Percentiles rank a stretch among this genome's conserved stretches.
These are phyloP conservation scores for Augochlora pura DNA, from an alignment of 1,140 invertebrate species.

Conservation along the genomic window DNA sequence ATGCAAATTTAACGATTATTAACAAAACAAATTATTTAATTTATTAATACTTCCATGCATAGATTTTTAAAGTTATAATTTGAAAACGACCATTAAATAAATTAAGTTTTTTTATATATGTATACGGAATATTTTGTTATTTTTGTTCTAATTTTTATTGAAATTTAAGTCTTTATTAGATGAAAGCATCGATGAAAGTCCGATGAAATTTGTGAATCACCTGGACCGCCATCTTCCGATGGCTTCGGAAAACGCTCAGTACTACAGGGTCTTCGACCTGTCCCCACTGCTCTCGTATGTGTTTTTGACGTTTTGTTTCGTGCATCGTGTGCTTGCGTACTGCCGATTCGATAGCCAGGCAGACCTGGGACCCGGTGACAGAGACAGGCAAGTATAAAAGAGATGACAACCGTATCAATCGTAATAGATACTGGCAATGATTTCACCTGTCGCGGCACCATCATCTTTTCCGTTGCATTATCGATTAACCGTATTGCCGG, in stretches of 20 bases:
- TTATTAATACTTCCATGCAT: no score
- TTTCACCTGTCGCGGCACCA: not conserved
- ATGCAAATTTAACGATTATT: no score
- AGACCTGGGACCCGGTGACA: slow-evolving; percentile 26
- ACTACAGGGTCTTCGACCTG: slow-evolving; percentile 41
- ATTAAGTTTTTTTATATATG: no score
- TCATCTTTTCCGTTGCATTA: slow-evolving; percentile 16
- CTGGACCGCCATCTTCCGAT: slow-evolving; percentile 26
- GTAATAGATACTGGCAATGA: no score
- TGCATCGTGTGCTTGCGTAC: not conserved
- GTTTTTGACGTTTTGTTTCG: slow-evolving; percentile 34
- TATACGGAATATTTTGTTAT: no score
- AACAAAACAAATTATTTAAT: no score
- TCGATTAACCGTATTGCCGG: slow-evolving; percentile 33
- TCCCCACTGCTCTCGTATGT: not conserved
- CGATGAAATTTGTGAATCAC: slow-evolving; percentile 21
- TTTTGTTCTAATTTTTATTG: no score
- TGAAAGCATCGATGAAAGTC: not conserved
- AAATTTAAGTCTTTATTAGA: no score
- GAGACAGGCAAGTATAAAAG: slow-evolving; percentile 11
- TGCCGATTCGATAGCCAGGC: not conserved
- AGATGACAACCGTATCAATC: not conserved
- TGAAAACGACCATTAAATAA: no score
- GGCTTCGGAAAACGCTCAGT: slow-evolving; percentile 12
- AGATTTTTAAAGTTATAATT: no score